These are phyloP conservation scores for Geodia barretti DNA, from an alignment of 37 sponge, comb jelly and placozoan species.

Conservation along the genomic window DNA sequence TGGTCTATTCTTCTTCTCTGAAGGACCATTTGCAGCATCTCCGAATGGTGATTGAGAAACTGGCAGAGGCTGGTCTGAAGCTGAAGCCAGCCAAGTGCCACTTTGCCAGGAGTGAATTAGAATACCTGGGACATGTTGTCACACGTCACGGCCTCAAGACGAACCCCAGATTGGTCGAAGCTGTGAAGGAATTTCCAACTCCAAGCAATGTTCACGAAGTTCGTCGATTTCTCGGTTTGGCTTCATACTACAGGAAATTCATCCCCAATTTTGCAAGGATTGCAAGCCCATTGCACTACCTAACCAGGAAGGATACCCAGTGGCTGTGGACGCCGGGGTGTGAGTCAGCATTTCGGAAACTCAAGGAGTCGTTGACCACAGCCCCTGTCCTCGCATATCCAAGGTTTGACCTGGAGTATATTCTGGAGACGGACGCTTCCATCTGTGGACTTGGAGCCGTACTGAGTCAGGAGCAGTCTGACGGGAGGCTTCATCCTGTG, in stretches of 20 bases:
- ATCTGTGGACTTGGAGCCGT: conserved; percentile 33
- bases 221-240: conserved; percentile 25
- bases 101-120: not conserved
- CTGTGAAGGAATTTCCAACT: conserved; percentile 23
- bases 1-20: conserved; percentile 21
- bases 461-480: conserved; percentile 25
- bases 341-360: conserved; percentile 4
- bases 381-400: conserved; percentile 41
- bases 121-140: conserved; percentile 34
- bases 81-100: conserved; percentile 44
- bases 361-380: conserved; percentile 8
- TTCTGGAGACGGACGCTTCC: conserved; percentile 43
- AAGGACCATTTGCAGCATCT: conserved; percentile 35
- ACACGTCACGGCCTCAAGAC: conserved; percentile 8
- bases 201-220: conserved; percentile 24
- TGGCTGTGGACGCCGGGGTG: conserved; percentile 23
- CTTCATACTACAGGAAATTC: conserved; percentile 34
- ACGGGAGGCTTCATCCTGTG: conserved; percentile 26
- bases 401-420: conserved; percentile 10
- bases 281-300: conserved; percentile 12
- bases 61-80: conserved; percentile 22
- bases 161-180: not conserved
- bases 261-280: conserved; percentile 8
- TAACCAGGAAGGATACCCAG: conserved; percentile 2
- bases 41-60: conserved; percentile 15